A percentile compares a stretch with the other conserved stretches of the same genome.
These are phyloP conservation scores for Sylvilagus bachmani DNA, from an alignment of 2,113 vertebrate species.

Conservation along the genomic window DNA sequence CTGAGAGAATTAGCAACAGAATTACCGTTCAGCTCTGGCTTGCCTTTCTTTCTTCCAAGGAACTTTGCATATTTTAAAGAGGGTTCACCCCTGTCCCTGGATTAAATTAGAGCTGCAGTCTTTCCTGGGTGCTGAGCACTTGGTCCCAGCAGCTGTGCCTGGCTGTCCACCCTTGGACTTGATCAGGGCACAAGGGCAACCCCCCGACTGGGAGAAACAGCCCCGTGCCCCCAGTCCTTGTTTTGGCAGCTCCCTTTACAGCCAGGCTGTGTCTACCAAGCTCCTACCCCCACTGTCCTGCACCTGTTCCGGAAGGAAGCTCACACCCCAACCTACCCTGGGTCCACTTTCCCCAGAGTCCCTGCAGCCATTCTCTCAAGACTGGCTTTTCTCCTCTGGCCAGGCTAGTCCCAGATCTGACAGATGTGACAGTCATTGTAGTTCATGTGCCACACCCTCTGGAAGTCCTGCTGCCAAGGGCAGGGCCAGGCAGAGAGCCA, in stretches of 20 bases:
- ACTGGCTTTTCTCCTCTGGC: background rate
- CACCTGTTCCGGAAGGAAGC: background rate
- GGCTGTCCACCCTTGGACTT: background rate
- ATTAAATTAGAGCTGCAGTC: background rate
- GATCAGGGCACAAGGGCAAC: background rate
- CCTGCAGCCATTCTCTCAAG: background rate
- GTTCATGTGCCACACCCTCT: background rate
- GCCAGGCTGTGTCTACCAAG: background rate
- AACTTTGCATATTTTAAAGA: constrained; percentile 47
- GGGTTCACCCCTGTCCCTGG: background rate
- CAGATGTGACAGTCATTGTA: too few relatives aligned
- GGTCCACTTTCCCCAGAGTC: background rate
- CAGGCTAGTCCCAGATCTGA: background rate
- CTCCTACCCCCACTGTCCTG: background rate
- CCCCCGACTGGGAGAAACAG: background rate
- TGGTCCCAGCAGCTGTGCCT: background rate
- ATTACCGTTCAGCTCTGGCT: background rate
- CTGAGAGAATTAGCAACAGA: constrained; percentile 69
- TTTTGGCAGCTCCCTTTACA: background rate
- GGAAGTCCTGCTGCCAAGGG: background rate
- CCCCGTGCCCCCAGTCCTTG: background rate
- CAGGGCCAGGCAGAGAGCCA: background rate
- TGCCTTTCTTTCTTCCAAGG: constrained; percentile 24
- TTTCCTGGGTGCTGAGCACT: background rate
- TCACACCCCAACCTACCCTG: background rate